These are phyloP conservation scores for Erythrolamprus reginae DNA, from an alignment of 2,113 vertebrate genomes.

Conservation along the genomic window DNA sequence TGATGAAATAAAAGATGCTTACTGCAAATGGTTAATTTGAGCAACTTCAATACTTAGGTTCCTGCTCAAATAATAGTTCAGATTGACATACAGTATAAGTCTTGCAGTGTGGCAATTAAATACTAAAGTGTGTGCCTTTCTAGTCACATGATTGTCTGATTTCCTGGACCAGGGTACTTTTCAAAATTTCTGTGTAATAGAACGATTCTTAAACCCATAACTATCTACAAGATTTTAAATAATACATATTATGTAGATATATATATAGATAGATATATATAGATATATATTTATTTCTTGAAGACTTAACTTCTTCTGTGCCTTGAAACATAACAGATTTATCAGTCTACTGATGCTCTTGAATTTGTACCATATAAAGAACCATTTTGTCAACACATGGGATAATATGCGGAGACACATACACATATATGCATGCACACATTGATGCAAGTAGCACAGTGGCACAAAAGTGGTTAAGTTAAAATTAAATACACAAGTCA, in stretches of 20 bases:
- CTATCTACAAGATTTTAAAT: conserved; percentile 33
- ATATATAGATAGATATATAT: neutral
- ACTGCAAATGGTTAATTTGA: neutral
- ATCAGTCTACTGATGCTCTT: neutral
- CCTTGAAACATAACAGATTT: conserved; percentile 39
- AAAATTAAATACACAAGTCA: conserved; percentile 5
- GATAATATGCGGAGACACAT: neutral
- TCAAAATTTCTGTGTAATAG: neutral
- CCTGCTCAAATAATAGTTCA: conserved; percentile 16
- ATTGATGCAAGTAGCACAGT: neutral
- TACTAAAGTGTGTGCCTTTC: conserved; percentile 36
- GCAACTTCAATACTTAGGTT: neutral
- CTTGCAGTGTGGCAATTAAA: conserved; percentile 2
- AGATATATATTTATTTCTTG: conserved; percentile 2
- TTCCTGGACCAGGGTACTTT: conserved; percentile 16
- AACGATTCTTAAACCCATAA: neutral
- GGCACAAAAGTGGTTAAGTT: conserved; percentile 2
- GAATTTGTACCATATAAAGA: neutral
- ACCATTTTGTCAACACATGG: neutral
- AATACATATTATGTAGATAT: neutral
- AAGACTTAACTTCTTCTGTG: conserved; percentile 48
- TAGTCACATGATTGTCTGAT: conserved; percentile 27
- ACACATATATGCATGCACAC: neutral
- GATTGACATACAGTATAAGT: conserved; percentile 24
- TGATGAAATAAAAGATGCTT: conserved; percentile 6